phyloP scores from a whole-genome alignment of 2,888 invertebrate genomes.

The Orthosia gothica region DNA sequence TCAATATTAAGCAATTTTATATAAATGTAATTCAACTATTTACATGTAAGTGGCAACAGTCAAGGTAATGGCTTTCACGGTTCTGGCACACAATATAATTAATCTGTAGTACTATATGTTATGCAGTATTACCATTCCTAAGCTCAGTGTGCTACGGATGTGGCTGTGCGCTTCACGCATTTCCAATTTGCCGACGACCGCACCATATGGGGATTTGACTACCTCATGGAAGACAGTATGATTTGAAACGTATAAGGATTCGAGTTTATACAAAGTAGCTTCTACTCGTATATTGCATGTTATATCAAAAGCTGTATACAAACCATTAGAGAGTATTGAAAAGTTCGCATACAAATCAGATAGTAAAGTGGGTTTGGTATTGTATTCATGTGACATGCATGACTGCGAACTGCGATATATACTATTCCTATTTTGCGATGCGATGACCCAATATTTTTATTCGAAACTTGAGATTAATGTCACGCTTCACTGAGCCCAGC shows the following conservation, averaged over 20 bases:
- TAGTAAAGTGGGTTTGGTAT: conserved; percentile 34
- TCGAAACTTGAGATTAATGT: conserved; percentile 73
- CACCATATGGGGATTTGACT: conserved; percentile 26
- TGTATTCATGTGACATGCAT: conserved; percentile 47
- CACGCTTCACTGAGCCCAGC: conserved; percentile 66
- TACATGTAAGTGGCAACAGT: conserved; percentile 2
- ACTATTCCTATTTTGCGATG: conserved; percentile 61
- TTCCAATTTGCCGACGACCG: conserved; percentile 44
- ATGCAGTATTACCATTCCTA: conserved; percentile 32
- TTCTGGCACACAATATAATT: conserved; percentile 38
- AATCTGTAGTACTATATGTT: conserved; percentile 45
- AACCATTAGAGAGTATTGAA: conserved; percentile 43
- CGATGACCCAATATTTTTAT: conserved; percentile 65
- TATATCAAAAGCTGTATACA: neutral
- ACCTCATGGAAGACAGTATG: conserved; percentile 8
- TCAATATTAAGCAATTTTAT: neutral
- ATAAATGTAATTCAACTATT: conserved; percentile 15
- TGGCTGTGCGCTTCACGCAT: conserved; percentile 44
- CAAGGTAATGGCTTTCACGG: conserved; percentile 18
- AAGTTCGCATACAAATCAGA: conserved; percentile 45
- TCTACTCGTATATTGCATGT: conserved; percentile 1
- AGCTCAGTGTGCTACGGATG: conserved; percentile 22
- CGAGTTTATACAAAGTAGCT: conserved; percentile 10
- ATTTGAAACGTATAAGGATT: neutral
- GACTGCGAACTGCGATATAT: conserved; percentile 35